Base-by-base conservation (phyloP, 1,140 invertebrate genomes). In the Cydia splendana region DNA sequence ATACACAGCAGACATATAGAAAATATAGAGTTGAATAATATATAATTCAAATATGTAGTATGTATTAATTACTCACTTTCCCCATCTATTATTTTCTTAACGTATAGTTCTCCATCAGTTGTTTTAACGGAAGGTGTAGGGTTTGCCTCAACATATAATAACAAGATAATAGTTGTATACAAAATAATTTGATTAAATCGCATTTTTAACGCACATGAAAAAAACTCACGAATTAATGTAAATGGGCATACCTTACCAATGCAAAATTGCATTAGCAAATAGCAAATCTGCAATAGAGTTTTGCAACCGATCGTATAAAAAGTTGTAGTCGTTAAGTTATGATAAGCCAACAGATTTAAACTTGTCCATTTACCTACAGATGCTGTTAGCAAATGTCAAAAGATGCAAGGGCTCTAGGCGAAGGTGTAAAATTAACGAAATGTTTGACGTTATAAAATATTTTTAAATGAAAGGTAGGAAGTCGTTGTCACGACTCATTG, bases 291-390 rank as follows among this genome's bases (percentile, higher is more conserved):
- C 20, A 24, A 62, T 12, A 24, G 3, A 24, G 20, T 62, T 20
- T 7, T 62, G 20, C 57, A 62, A 62, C 20, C 7, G 57, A 24
- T 62, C 57, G 57, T 62, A 62, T 62, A 62, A 62, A 62, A 24
- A 18, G 2, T 24, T 9, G 4, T 62, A 62, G n/a, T 53, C n/a
- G 51, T 53, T 18, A 53, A 53, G n/a, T n/a, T 53, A 2, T 12
- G 51, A n/a, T 18, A 6, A 18, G 51, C 15, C 6, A 53, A n/a
- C 3, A 2, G 6, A 53, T n/a, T 18, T n/a, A 53, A 53, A 53
- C 51, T n/a, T 12, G 45, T 48, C 45, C 2, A 48, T 48, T 13
- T 48, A 15, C 45, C 45, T 48, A 48, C 7, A 13, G 7, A 42
- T 42, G 38, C 38, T 42, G 7, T 15, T 4, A 48, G 3, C 12